Conservation (phyloP, 23 tunicate genomes). For the Clavelina lepadiformis region DNA sequence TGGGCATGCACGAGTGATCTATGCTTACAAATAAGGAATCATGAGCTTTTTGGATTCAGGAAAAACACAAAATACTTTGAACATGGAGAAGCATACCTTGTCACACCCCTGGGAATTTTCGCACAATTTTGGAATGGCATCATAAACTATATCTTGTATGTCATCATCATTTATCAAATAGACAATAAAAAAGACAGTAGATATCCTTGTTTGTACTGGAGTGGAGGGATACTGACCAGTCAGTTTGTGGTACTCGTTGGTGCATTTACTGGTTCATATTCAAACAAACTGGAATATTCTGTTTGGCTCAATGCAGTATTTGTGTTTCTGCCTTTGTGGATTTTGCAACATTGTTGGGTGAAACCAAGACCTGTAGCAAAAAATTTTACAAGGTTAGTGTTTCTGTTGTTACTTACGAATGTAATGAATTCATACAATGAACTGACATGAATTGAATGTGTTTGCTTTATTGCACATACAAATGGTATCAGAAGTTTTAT, state of each 20-base stretch:
- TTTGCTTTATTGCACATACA: too few relatives aligned
- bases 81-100: conserved; percentile 46
- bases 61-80: conserved; percentile 25
- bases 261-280: conserved; percentile 26
- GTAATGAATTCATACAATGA: too few relatives aligned
- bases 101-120: conserved; percentile 27
- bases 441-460: too few relatives aligned
- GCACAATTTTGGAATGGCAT: conserved; percentile 40
- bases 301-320: conserved; percentile 27
- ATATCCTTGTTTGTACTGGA: conserved; percentile 32
- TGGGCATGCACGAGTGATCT: conserved; percentile 61
- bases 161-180: conserved; percentile 35
- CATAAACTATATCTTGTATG: conserved; percentile 28
- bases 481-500: too few relatives aligned
- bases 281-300: conserved; percentile 14
- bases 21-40: conserved; percentile 10
- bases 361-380: conserved; percentile 32
- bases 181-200: conserved; percentile 38
- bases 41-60: conserved; percentile 21
- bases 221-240: conserved; percentile 36
- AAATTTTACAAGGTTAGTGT: too few relatives aligned
- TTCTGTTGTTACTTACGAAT: too few relatives aligned
- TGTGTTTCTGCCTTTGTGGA: conserved; percentile 40
- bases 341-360: conserved; percentile 4
- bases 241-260: conserved; percentile 42